Evolutionary conservation across 2,888 invertebrate genomes (phyloP).

Genomic region (Synergus itoensis): DNA sequence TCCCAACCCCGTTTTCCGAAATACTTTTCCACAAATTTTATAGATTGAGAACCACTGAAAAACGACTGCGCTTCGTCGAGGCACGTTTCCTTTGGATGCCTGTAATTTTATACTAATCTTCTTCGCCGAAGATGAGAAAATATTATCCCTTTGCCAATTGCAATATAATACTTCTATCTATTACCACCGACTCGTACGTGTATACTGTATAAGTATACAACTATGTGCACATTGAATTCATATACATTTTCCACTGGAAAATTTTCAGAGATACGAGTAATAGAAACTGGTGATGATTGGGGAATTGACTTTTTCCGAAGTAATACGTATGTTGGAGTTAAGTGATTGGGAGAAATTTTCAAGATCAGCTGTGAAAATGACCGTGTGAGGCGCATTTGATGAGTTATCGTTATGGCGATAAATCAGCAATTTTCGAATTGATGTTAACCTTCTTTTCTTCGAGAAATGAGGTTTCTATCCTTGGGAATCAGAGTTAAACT

Average conservation of each 20-base stretch:
- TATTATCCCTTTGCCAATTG: constrained; percentile 71
- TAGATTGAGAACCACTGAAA: constrained; percentile 55
- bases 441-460: neutral
- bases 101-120: constrained; percentile 75
- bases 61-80: constrained; percentile 54
- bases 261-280: constrained; percentile 7
- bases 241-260: neutral
- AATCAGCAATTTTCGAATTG: neutral
- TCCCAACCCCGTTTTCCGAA: too few species aligned
- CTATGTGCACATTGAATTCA: neutral
- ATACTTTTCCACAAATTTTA: neutral
- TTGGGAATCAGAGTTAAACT: neutral
- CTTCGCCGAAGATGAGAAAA: constrained; percentile 64
- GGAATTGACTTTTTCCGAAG: neutral
- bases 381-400: neutral
- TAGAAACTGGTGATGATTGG: constrained; percentile 14
- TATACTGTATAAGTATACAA: neutral
- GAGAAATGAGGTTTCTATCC: neutral
- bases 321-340: neutral
- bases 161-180: constrained; percentile 74
- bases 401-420: constrained; percentile 4
- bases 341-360: constrained; percentile 14
- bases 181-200: constrained; percentile 57
- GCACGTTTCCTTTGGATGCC: constrained; percentile 68
- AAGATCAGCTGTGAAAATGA: constrained; percentile 1